Base-by-base conservation (phyloP, 2,113 vertebrate genomes). In the Calonectris borealis region DNA sequence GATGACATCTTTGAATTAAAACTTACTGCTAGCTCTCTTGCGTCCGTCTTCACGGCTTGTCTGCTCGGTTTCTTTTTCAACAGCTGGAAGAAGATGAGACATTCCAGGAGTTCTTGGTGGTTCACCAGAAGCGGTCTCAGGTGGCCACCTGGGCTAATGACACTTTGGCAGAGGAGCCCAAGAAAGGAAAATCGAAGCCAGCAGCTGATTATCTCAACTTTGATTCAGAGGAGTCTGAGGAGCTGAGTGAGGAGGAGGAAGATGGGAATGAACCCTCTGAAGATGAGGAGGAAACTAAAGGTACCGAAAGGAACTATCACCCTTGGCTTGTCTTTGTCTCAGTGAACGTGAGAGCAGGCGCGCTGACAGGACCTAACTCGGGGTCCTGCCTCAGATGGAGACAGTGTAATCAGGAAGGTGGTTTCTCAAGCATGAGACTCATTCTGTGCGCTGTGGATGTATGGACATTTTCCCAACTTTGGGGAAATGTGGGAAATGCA, bases 161-260 rank as follows among this genome's bases (percentile, higher is more conserved):
- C 49, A 97, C 96, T 4, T 73, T 98, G 83, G 92, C 96, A 22
- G 9, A 93, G 2, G 96, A 98, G 60, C 61, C 94, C 16, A 21
- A 88, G 8, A 81, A 95, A 62, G 94, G 64, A 13, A 96, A 94
- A 66, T 7, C 79, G 36, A 91, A 92, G 76, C 19, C 79, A 11
- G 77, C 86, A 12, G 95, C 96, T 29, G 99, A 99, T 97, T 99
- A 99, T 90, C 98, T 99, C 64, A 99, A 99, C 98, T 99, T 99
- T 66, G 99, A 99, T 73, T 98, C 98, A 0, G 98, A 98, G 3
- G 98, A 98, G 1, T 98, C 98, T 5, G 97, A 98, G 42, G 98
- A 97, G 36, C 97, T 97, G 1, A 98, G 97, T 15, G 97, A 98
- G 9, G 94, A 95, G 27, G 91, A 97, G 27, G 91, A 97, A 42